Base-by-base conservation (phyloP, 2,888 invertebrate genomes). In the Anorthoa munda region DNA sequence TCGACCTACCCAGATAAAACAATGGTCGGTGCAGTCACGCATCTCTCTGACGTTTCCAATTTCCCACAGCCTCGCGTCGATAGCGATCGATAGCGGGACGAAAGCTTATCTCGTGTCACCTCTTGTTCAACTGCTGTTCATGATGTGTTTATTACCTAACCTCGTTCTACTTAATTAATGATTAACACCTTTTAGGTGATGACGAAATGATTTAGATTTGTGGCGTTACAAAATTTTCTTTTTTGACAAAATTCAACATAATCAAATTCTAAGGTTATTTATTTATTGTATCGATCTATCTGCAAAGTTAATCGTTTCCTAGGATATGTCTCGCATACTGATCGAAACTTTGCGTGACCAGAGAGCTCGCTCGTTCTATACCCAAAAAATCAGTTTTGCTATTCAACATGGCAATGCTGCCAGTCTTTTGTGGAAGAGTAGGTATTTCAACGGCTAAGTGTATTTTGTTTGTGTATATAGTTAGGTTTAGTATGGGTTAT, bases 41-140 rank as follows among this genome's bases (percentile, higher is more conserved):
- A 86, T 83, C 75, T 84, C 75, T 51, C 75, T 76, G 80, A 66
- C 77, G 72, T 86, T 86, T 86, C 81, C 84, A 87, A 85, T 85
- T 91, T 92, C 92, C 86, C 91, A 92, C 91, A 92, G 89, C 87
- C 90, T 70, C 80, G 26, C 31, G 39, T 65, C 70, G 72, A 77
- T 75, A 79, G 66, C 60, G 64, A 26, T 65, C 70, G 72, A 77
- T 75, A 79, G 66, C 60, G 64, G 77, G 67, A 66, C 63, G 76
- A 75, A 67, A 81, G 63, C 60, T 73, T 70, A 77, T 78, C 79
- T 75, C 61, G 31, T 59, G 69, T 69, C 53, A 51, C 46, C 66
- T 64, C 68, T 67, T 72, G 72, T 79, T 68, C 45, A 46, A 18
- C 26, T 65, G 23, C 60, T 61, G 50, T 77, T 66, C 18, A 61